Conservation (phyloP, 2,888 invertebrate genomes). For the Cataglyphis cursor region DNA sequence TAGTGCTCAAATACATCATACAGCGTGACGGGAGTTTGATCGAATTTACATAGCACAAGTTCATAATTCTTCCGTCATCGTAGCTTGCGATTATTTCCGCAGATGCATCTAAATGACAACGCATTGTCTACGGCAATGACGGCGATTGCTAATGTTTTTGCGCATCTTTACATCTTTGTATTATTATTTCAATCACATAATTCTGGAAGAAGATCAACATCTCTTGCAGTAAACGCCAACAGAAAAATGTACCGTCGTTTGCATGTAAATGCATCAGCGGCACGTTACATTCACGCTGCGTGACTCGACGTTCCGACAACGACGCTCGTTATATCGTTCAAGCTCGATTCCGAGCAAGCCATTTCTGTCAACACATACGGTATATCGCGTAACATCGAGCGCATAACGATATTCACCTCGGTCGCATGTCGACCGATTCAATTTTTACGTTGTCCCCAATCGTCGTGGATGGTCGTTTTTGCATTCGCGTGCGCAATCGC, state of each 20-base stretch:
- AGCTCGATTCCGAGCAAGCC: slow-evolving; percentile 41
- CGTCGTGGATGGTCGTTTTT: slow-evolving; percentile 26
- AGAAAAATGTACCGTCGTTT: slow-evolving; percentile 27
- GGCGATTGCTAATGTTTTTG: not conserved
- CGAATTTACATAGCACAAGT: slow-evolving; percentile 43
- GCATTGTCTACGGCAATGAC: not conserved
- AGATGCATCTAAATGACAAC: slow-evolving; percentile 31
- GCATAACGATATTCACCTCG: slow-evolving; percentile 29
- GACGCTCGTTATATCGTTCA: slow-evolving; percentile 45
- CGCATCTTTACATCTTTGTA: not conserved
- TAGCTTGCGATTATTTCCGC: not conserved
- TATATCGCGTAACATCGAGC: slow-evolving; percentile 27
- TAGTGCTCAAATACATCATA: slow-evolving; percentile 46
- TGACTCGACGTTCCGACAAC: slow-evolving; percentile 42
- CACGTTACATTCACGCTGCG: slow-evolving; percentile 44
- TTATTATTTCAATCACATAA: slow-evolving; percentile 17
- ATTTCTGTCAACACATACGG: slow-evolving; percentile 42
- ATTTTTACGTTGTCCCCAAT: slow-evolving; percentile 31
- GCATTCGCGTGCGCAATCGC: slow-evolving; percentile 27
- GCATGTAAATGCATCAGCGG: slow-evolving; percentile 38
- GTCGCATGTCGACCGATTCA: slow-evolving; percentile 48
- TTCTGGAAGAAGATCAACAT: slow-evolving; percentile 27
- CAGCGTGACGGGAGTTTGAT: slow-evolving; percentile 10
- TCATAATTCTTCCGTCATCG: not conserved
- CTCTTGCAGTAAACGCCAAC: not conserved